These are phyloP conservation scores for Tetrapedia diversipes DNA, from an alignment of 2,888 invertebrate genomes.

Conservation along the genomic window DNA sequence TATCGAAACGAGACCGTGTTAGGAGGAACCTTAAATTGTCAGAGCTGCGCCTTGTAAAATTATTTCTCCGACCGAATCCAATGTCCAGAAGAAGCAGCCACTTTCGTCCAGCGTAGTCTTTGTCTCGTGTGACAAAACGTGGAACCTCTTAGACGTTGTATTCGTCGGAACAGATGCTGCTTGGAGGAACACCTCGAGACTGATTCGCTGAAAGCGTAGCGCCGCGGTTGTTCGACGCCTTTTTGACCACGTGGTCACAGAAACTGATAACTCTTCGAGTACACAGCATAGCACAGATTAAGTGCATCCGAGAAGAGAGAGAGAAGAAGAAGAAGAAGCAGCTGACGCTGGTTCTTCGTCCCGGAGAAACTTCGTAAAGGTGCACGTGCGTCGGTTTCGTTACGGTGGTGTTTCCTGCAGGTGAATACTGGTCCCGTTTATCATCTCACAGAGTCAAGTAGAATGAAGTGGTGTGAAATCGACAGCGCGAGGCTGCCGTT, in stretches of 20 bases:
- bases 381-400: constrained; percentile 33
- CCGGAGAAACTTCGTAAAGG: constrained; percentile 49
- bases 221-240: constrained; percentile 65
- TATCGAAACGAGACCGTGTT: background rate
- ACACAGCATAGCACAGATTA: constrained; percentile 64
- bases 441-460: constrained; percentile 32
- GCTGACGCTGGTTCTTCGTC: constrained; percentile 39
- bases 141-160: background rate
- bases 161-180: constrained; percentile 34
- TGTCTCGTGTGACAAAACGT: background rate
- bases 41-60: background rate
- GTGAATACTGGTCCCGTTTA: constrained; percentile 21
- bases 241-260: constrained; percentile 70
- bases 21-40: background rate
- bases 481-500: constrained; percentile 69
- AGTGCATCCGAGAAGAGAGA: constrained; percentile 38
- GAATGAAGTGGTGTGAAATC: constrained; percentile 75
- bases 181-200: constrained; percentile 48
- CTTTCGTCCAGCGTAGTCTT: background rate
- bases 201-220: constrained; percentile 45
- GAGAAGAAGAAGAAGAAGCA: constrained; percentile 50
- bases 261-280: constrained; percentile 66
- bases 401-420: constrained; percentile 28
- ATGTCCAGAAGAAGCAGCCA: no score
- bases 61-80: no score